These are phyloP conservation scores for Anarsia innoxiella DNA, from an alignment of 2,888 invertebrate genomes.

Conservation along the genomic window DNA sequence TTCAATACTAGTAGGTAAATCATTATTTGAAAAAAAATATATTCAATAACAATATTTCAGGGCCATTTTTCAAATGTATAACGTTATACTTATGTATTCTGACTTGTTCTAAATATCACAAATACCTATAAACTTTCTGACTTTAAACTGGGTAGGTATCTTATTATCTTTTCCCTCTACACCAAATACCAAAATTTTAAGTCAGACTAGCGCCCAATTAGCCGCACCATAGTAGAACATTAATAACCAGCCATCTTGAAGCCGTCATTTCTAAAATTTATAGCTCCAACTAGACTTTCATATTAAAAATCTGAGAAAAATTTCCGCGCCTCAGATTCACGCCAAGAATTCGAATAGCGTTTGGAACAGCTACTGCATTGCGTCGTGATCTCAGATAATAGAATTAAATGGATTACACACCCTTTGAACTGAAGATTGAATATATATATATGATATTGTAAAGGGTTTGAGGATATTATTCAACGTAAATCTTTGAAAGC, in stretches of 20 bases:
- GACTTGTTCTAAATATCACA: not conserved
- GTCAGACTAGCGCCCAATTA: conserved; percentile 1
- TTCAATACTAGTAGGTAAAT: too few relatives aligned
- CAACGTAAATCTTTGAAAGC: too few relatives aligned
- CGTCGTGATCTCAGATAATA: too few relatives aligned
- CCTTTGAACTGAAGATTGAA: too few relatives aligned
- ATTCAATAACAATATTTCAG: too few relatives aligned
- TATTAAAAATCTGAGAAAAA: conserved; percentile 13
- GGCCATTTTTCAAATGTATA: too few relatives aligned
- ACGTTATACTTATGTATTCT: not conserved
- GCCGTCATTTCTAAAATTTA: conserved; percentile 13
- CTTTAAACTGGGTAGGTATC: not conserved
- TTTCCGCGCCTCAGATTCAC: not conserved
- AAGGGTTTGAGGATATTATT: too few relatives aligned
- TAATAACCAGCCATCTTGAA: conserved; percentile 8
- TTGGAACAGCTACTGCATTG: conserved; percentile 22
- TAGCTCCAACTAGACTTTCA: conserved; percentile 10
- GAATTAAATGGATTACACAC: too few relatives aligned
- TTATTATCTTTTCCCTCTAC: not conserved
- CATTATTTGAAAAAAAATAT: too few relatives aligned
- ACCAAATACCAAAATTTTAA: not conserved
- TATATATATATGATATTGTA: too few relatives aligned
- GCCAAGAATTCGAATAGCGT: conserved; percentile 45
- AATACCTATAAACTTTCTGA: not conserved
- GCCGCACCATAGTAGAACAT: conserved; percentile 6